These are phyloP conservation scores for Mechanitis messenoides DNA, from an alignment of 2,888 invertebrate genomes.

Conservation along the genomic window DNA sequence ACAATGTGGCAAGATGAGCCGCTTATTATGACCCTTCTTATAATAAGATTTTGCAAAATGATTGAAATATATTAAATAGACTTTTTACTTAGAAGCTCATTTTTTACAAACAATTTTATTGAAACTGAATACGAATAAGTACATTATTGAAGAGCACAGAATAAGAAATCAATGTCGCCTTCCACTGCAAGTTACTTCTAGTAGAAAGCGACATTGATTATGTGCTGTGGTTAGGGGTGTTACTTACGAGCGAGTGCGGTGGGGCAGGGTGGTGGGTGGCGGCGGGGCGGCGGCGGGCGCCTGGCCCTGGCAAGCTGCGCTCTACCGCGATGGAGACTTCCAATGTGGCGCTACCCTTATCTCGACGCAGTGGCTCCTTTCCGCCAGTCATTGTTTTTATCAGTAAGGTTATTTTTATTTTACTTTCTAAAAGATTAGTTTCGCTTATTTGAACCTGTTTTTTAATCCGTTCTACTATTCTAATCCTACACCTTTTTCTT, in stretches of 20 bases:
- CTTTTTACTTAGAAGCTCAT: too few species aligned
- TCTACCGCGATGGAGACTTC: constrained; percentile 89
- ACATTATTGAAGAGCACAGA: not conserved
- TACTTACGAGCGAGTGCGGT: constrained; percentile 62
- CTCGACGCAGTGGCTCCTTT: constrained; percentile 83
- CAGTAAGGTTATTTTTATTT: constrained; percentile 73
- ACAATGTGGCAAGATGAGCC: too few species aligned
- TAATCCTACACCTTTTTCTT: not conserved
- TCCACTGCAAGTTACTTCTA: not conserved
- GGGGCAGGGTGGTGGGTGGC: constrained; percentile 87
- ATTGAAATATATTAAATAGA: too few species aligned
- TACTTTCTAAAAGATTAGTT: not conserved
- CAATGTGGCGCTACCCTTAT: constrained; percentile 88
- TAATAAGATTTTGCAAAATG: too few species aligned
- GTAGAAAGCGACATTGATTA: constrained; percentile 43
- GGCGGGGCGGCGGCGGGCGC: constrained; percentile 85
- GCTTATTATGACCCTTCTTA: too few species aligned
- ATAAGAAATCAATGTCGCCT: constrained; percentile 1
- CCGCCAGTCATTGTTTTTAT: constrained; percentile 89
- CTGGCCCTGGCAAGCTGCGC: constrained; percentile 92
- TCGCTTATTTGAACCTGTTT: not conserved
- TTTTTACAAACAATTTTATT: too few species aligned
- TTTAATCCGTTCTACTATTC: not conserved
- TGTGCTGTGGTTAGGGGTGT: constrained; percentile 68
- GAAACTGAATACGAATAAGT: too few species aligned